Conservation (phyloP, 2,797 vertebrate species). For the Tokudaia muenninki region DNA sequence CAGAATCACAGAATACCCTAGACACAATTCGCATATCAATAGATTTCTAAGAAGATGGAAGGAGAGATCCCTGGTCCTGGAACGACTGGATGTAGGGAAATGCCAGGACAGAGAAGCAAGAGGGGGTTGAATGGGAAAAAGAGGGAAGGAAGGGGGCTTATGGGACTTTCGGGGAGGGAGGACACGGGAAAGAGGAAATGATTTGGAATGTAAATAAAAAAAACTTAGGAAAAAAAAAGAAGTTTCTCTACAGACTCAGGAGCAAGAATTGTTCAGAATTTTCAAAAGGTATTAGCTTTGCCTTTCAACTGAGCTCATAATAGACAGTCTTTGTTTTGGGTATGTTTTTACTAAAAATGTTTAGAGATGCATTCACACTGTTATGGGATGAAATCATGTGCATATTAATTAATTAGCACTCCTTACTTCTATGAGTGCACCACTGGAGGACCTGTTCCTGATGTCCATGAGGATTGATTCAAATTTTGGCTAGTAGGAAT, state of each 20-base stretch:
- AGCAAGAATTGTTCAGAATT: background rate
- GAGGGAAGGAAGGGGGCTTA: no score
- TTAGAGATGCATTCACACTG: background rate
- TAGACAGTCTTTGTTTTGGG: background rate
- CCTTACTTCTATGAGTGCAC: background rate
- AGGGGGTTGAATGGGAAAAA: no score
- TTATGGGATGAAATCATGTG: background rate
- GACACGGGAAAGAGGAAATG: no score
- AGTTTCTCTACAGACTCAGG: background rate
- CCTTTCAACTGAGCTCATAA: background rate
- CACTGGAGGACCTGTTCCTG: background rate
- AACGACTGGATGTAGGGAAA: no score
- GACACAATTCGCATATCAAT: no score
- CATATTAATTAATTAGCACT: background rate
- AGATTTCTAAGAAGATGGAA: no score
- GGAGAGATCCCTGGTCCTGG: no score
- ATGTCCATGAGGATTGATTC: background rate
- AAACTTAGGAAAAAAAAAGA: background rate
- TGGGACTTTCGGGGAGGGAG: no score
- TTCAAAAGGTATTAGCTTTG: background rate
- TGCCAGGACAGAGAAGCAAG: no score
- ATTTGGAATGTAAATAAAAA: no score
- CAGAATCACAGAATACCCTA: no score
- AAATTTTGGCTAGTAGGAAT: background rate
- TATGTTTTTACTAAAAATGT: background rate